Evolutionary conservation across 2,888 invertebrate genomes (phyloP), one percentile per base, ranked within the genome.

Genomic region (Tinea pellionella): DNA sequence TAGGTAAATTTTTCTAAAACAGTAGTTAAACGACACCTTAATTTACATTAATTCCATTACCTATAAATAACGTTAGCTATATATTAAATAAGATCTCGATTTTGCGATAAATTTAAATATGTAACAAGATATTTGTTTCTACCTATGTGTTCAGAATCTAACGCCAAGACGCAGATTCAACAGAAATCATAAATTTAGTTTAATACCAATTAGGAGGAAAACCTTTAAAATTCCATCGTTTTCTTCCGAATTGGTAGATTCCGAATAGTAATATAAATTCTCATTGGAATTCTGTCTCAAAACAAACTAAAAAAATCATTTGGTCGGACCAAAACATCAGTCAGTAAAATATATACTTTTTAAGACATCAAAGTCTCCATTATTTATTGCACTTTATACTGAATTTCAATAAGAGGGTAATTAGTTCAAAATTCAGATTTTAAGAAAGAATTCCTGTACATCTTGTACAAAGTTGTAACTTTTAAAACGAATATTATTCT

Each of bases 1-100:
- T 77, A 87, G 85, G 87, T 87, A 87, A 82, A 87, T 86, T 87
- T 86, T 80, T 87, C 87, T 87, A 87, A 86, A 86, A 87, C 81
- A 82, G 74, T 80, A 15, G 76, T 77, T 69, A 79, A 85, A 83
- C 80, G 73, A 81, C 83, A 80, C 72, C 72, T 69, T 75, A 78
- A 75, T 77, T 80, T 84, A 85, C 79, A 84, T 74, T 66, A 75
- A 79, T 82, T 84, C 79, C 74, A 80, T 78, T 80, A 83, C 71
- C 79, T 85, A 81, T 84, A 18, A 51, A 13, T 83, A 87, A 86
- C 84, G 82, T 85, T 83, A 83, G 79, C 82, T 85, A 86, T 85
- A 85, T 78, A 84, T 83, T 80, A 37, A 32, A 78, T 83, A 78
- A 81, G 81, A 83, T 77, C 80, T 74, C 78, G 77, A 83, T 80